Base-by-base conservation (phyloP, 2,797 vertebrate species). In the Poeciliopsis infans region DNA sequence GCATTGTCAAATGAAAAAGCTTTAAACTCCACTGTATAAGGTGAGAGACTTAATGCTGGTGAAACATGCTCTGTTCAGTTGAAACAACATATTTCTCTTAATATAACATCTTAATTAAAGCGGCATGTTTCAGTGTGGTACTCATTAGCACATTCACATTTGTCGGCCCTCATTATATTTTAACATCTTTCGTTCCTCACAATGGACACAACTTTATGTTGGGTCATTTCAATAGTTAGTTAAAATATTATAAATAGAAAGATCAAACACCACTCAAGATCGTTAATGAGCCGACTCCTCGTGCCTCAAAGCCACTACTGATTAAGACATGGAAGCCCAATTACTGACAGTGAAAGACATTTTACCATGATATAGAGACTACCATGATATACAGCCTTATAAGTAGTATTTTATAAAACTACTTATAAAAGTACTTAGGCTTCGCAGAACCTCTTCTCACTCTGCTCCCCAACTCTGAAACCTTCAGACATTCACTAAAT, bases 181-280 rank as follows among this genome's bases (percentile, higher is more conserved):
- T 39, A 68, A 39, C n/a, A 45, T 25, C 49, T 77, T 16, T 70
- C 47, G 31, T 36, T 55, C 72, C 31, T 25, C 10, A 28, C 6
- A 36, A 10, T 33, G 47, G 18, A 53, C 15, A 53, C 5, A 16
- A 13, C 4, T 79, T 74, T 59, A 2, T 41, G 5, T 20, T 75
- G n/a, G n/a, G 36, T 41, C 7, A 68, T 80, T 76, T 66, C 41
- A 74, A 59, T 68, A 45, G 49, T 69, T 39, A 25, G 36, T 55
- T 5, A 1, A 36, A 20, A 47, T 70, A 33, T 77, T 77, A 71
- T 72, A 47, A 66, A 55, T 41, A 43, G 28, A 79, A 76, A 28
- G 15, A 74, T 70, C 7, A 74, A 78, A 84, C 45, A 74, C 16
- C n/a, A 78, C 25, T 68, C 45, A 68, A 33, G 28, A 39, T 70